Conservation (phyloP, 92 coral and sea anemone species). For the Palythoa caribaeorum region DNA sequence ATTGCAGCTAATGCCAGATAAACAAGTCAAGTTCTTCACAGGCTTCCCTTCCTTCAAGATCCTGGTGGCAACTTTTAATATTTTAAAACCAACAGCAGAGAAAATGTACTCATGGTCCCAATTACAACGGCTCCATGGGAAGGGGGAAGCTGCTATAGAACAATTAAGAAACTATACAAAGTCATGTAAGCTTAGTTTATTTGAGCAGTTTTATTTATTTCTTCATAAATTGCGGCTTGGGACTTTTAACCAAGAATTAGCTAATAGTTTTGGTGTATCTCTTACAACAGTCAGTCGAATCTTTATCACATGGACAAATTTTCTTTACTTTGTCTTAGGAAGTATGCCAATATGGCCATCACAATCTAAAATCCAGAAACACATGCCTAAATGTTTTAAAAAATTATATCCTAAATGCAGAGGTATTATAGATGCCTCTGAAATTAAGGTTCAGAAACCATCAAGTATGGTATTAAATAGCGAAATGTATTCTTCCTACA, state of each 20-base stretch:
- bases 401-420: conserved; percentile 55
- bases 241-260: conserved; percentile 57
- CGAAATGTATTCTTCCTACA: conserved; percentile 43
- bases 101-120: conserved; percentile 9
- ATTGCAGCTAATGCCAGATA: not conserved
- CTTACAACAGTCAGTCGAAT: conserved; percentile 53
- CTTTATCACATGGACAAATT: conserved; percentile 63
- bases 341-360: conserved; percentile 65
- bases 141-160: conserved; percentile 6
- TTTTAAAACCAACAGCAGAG: not conserved
- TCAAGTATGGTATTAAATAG: conserved; percentile 65
- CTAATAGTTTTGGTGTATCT: conserved; percentile 52
- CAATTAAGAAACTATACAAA: conserved; percentile 9
- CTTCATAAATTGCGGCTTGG: conserved; percentile 56
- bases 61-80: not conserved
- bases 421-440: conserved; percentile 71
- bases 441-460: conserved; percentile 64
- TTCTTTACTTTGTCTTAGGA: conserved; percentile 59
- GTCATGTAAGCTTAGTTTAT: conserved; percentile 51
- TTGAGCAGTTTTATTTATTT: conserved; percentile 61
- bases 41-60: not conserved
- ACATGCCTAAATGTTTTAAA: conserved; percentile 62
- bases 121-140: not conserved
- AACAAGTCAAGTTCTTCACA: not conserved
- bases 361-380: conserved; percentile 44